Conservation (phyloP, 2,888 invertebrate genomes). For the Crossocerus cetratus region DNA sequence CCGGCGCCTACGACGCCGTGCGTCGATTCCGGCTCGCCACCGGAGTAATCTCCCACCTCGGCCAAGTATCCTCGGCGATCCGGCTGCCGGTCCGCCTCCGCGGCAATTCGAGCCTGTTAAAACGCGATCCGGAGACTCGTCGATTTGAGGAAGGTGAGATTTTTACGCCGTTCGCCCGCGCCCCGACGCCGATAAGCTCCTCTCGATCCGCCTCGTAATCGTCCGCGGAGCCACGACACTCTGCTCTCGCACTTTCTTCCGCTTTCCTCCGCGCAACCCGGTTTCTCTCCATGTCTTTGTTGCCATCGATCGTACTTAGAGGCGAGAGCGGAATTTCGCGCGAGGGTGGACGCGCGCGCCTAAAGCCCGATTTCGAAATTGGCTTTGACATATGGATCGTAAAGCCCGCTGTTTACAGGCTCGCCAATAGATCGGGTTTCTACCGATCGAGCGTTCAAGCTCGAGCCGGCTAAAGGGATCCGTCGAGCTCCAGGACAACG, state of each 20-base stretch:
- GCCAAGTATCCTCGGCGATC: neutral
- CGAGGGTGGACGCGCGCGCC: neutral
- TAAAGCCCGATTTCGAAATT: constrained; percentile 43
- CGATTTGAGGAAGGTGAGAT: neutral
- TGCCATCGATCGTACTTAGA: constrained; percentile 17
- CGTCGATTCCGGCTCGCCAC: no score
- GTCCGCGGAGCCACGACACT: neutral
- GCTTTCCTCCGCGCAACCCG: neutral
- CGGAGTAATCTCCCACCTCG: no score
- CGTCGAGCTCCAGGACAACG: neutral
- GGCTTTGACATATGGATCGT: constrained; percentile 39
- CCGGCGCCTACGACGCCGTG: constrained; percentile 53
- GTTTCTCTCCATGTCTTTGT: constrained; percentile 1
- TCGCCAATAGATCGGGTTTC: constrained; percentile 42
- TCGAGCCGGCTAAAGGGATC: neutral
- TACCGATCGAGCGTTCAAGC: neutral
- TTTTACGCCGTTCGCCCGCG: neutral
- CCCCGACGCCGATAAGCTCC: neutral
- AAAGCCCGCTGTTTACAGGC: constrained; percentile 47
- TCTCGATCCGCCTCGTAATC: no score
- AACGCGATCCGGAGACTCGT: neutral
- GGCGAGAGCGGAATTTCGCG: constrained; percentile 11
- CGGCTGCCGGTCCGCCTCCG: neutral
- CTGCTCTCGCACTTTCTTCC: neutral
- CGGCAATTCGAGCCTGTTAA: neutral